Percentiles rank a stretch among this genome's conserved stretches.
These are phyloP conservation scores for Poecilia picta DNA, from an alignment of 2,797 vertebrate species.

Conservation along the genomic window DNA sequence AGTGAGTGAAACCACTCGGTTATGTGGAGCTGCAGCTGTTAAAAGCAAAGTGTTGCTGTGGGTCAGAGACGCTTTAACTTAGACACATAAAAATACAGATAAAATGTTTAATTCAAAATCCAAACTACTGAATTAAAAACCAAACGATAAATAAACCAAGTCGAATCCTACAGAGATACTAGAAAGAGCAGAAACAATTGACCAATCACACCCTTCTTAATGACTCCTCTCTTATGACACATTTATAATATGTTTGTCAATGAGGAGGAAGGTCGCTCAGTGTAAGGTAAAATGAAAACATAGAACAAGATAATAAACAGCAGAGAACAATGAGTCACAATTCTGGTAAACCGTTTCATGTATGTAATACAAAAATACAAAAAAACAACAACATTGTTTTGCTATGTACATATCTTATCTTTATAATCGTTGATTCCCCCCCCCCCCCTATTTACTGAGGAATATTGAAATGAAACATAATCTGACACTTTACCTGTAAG, in stretches of 20 bases:
- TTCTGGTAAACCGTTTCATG: background rate
- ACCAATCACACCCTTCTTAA: background rate
- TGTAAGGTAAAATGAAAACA: background rate
- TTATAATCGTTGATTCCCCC: background rate
- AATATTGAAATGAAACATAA: background rate
- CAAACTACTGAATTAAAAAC: background rate
- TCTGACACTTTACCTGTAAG: background rate
- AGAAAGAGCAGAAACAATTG: background rate
- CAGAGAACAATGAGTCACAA: background rate
- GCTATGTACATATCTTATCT: background rate
- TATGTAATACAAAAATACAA: background rate
- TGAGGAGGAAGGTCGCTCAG: background rate
- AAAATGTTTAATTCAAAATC: conserved; percentile 33
- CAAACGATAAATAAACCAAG: conserved; percentile 2
- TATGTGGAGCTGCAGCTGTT: conserved; percentile 48
- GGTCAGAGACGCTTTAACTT: conserved; percentile 40
- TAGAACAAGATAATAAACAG: background rate
- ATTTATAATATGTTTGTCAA: background rate
- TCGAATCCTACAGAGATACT: background rate
- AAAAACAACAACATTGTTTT: background rate
- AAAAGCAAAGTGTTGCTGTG: conserved; percentile 36
- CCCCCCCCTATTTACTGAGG: background rate
- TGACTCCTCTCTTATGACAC: conserved; percentile 1
- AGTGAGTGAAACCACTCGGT: conserved; percentile 37
- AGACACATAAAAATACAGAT: conserved; percentile 15